Percentiles rank a stretch among this genome's conserved stretches.
Evolutionary conservation across 2,888 invertebrate species (phyloP).

Genomic region (Conus canariensis): DNA sequence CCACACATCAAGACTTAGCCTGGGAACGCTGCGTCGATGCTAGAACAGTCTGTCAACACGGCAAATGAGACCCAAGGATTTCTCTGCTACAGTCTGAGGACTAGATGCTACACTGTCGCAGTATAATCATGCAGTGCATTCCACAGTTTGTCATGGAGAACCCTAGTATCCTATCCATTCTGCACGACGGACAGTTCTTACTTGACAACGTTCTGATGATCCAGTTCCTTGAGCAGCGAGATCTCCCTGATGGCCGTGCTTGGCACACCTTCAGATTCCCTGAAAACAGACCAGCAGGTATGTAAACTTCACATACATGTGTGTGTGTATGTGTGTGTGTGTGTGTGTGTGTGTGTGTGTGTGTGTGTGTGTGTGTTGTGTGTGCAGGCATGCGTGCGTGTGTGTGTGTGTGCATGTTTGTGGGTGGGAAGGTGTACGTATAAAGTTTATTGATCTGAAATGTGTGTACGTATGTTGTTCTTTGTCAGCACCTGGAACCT

Average conservation of each 20-base stretch:
- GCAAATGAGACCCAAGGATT: too few relatives aligned
- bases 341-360: slow-evolving; percentile 2
- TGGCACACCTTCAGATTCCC: slow-evolving; percentile 97
- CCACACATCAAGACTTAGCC: too few relatives aligned
- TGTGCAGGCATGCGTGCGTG: neutral
- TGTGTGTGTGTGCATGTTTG: neutral
- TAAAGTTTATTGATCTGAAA: too few relatives aligned
- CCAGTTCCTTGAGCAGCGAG: slow-evolving; percentile 92
- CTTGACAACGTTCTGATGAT: slow-evolving; percentile 92
- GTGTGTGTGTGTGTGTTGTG: neutral
- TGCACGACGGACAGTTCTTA: slow-evolving; percentile 51
- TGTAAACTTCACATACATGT: neutral
- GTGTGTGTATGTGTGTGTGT: too few relatives aligned
- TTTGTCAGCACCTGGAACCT: neutral
- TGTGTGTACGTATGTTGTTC: neutral
- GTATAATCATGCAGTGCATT: too few relatives aligned
- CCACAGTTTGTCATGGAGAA: too few relatives aligned
- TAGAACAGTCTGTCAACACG: too few relatives aligned
- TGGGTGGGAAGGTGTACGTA: neutral
- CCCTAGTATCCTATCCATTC: too few relatives aligned
- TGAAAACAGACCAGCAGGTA: slow-evolving; percentile 75
- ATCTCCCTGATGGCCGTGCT: slow-evolving; percentile 98
- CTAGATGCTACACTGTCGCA: too few relatives aligned
- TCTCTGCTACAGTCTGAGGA: too few relatives aligned
- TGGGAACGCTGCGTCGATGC: too few relatives aligned